Base-by-base conservation (phyloP, 2,797 vertebrate species). In the Poecilia picta region DNA sequence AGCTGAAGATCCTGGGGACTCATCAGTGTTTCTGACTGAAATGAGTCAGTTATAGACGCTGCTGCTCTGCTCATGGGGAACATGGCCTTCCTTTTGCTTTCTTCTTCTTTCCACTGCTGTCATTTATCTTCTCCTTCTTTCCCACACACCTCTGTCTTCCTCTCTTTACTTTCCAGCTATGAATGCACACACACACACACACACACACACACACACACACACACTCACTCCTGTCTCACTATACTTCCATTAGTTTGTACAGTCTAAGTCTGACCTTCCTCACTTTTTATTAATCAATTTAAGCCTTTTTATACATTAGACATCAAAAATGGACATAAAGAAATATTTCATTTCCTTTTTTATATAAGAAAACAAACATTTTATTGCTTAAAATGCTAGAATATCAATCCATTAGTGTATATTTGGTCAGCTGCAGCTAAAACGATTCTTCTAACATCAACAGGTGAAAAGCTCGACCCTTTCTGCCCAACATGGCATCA, bases 1-100 rank as follows among this genome's bases (percentile, higher is more conserved):
- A 83, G 80, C 5, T 77, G 59, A 75, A 36, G 68, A 75, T 80
- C 80, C 82, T 45, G 41, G 7, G 81, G 82, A 90, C 75, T 79
- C 25, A 39, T 36, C 79, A 49, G 79, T 36, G 82, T 80, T 80
- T 87, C 78, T 73, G 64, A 74, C 10, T 77, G 41, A 84, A 83
- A 75, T 46, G 3, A 84, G 72, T 78, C 78, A 33, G 70, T 64
- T 80, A 68, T 45, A 45, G 36, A 72, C 76, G 46, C 72, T 23
- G 77, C 28, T 49, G 59, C 74, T 77, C 68, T 39, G 87, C 81
- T 78, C 45, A 75, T 76, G 75, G 57, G 80, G 28, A 84, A 73
- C 66, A 74, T 10, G 23, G 47, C 77, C 74, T 31, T 43, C 20
- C 79, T 39, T 62, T 39, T 41, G 15, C 20, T 43, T 47, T 41